These are phyloP conservation scores for Brachirus orientalis DNA, from an alignment of 2,113 vertebrate species.

Conservation along the genomic window DNA sequence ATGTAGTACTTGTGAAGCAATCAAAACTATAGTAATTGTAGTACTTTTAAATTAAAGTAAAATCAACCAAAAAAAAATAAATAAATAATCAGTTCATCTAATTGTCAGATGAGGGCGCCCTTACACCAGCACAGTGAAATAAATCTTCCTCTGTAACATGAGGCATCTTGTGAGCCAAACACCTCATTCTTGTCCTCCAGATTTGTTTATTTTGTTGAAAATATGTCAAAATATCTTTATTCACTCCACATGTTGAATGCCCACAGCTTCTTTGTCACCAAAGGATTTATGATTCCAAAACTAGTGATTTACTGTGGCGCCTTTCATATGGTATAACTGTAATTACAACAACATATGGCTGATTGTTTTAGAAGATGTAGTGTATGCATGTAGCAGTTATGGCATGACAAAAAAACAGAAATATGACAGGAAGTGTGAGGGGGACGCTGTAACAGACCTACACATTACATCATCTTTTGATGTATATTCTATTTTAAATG, in stretches of 20 bases:
- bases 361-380: constrained; percentile 52
- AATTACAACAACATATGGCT: constrained; percentile 56
- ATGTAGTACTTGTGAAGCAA: too few species aligned
- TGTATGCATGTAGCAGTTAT: constrained; percentile 19
- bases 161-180: constrained; percentile 13
- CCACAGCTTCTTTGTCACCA: constrained; percentile 17
- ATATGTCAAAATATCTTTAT: constrained; percentile 40
- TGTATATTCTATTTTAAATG: constrained; percentile 1
- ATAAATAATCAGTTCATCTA: background rate
- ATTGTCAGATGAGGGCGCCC: constrained; percentile 54
- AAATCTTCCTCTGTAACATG: background rate
- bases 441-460: constrained; percentile 1
- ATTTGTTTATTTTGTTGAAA: constrained; percentile 59
- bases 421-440: constrained; percentile 10
- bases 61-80: too few species aligned
- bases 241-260: constrained; percentile 39
- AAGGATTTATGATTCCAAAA: constrained; percentile 45
- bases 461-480: constrained; percentile 16
- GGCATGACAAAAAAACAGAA: constrained; percentile 16
- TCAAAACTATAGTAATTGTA: too few species aligned
- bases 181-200: constrained; percentile 35
- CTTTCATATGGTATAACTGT: constrained; percentile 33
- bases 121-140: constrained; percentile 4
- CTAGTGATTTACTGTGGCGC: constrained; percentile 36
- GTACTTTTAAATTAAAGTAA: too few species aligned